These are phyloP conservation scores for Sebastes wilsoni DNA, from an alignment of 2,797 vertebrate species.

Conservation along the genomic window DNA sequence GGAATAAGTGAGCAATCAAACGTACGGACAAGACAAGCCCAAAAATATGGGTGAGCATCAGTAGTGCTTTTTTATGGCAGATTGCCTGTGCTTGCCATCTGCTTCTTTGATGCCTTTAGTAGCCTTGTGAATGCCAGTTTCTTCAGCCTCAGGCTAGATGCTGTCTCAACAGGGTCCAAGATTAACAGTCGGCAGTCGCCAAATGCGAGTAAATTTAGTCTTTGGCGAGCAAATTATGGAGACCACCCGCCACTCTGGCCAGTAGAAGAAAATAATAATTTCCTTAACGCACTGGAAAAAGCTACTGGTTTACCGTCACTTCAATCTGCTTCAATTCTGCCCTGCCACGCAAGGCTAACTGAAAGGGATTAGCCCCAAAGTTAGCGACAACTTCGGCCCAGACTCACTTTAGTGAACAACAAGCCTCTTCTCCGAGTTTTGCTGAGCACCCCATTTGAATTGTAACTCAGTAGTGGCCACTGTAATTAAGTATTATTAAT, in stretches of 20 bases:
- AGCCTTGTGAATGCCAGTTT: constrained; percentile 46
- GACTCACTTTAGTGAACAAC: no score
- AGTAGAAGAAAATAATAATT: not conserved
- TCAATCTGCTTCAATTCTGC: not conserved
- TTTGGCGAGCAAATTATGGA: not conserved
- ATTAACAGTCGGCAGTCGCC: not conserved
- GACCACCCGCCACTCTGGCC: not conserved
- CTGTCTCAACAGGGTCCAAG: constrained; percentile 10
- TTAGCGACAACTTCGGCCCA: not conserved
- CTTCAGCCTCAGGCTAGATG: constrained; percentile 41
- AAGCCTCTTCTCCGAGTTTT: not conserved
- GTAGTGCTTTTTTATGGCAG: constrained; percentile 37
- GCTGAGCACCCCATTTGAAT: not conserved
- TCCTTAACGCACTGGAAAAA: not conserved
- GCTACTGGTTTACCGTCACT: not conserved
- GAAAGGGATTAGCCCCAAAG: not conserved
- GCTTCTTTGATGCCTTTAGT: constrained; percentile 43
- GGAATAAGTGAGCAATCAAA: constrained; percentile 29
- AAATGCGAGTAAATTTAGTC: not conserved
- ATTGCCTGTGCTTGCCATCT: constrained; percentile 55
- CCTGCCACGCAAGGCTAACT: not conserved
- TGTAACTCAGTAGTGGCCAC: no score
- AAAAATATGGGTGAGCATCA: constrained; percentile 50
- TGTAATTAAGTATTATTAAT: not conserved
- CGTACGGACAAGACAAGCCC: not conserved